phyloP scores from a whole-genome alignment of 2,113 vertebrate species.

The Puntigrus tetrazona region DNA sequence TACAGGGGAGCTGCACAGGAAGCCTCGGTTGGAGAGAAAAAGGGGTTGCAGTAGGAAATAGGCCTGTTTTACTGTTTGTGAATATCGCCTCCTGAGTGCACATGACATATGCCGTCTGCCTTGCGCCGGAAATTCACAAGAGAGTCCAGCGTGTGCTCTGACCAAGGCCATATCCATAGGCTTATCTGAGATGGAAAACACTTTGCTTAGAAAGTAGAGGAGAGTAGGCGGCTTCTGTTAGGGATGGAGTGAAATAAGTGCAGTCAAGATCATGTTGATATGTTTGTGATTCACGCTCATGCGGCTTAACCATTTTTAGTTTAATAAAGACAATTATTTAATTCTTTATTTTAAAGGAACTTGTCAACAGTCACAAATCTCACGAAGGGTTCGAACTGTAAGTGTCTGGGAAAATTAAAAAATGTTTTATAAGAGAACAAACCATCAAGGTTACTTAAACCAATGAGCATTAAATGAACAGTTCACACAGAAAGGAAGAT shows the following conservation, averaged over 20 bases:
- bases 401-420: too few relatives aligned
- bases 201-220: background rate
- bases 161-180: background rate
- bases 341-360: too few relatives aligned
- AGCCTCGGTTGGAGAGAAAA: background rate
- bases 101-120: slow-evolving; percentile 16
- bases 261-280: background rate
- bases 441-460: too few relatives aligned
- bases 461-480: too few relatives aligned
- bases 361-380: too few relatives aligned
- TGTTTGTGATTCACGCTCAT: too few relatives aligned
- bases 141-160: background rate
- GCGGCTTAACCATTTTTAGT: too few relatives aligned
- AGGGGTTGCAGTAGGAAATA: background rate
- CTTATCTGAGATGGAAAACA: background rate
- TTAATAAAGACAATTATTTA: too few relatives aligned
- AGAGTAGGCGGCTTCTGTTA: background rate
- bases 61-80: slow-evolving; percentile 24
- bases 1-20: background rate
- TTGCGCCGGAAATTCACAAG: background rate
- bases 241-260: background rate
- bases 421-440: too few relatives aligned
- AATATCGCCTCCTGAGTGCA: slow-evolving; percentile 20
- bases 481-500: too few relatives aligned
- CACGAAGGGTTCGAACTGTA: too few relatives aligned